Percentiles rank a stretch among this genome's conserved stretches.
phyloP scores from a whole-genome alignment of 2,888 invertebrate genomes.

The Apotomis turbidana region DNA sequence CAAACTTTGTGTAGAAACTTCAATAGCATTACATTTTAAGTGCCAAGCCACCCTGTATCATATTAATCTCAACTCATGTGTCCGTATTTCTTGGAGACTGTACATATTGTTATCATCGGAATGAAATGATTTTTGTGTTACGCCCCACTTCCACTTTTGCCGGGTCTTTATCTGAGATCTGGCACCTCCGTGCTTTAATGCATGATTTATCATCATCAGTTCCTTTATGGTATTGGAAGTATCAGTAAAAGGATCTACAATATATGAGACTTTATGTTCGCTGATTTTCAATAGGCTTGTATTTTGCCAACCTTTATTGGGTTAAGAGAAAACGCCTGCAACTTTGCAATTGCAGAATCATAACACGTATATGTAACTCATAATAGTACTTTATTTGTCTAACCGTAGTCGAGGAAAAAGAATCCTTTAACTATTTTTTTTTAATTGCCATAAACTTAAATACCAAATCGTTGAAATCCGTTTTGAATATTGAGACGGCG shows the following conservation, averaged over 20 bases:
- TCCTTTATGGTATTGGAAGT: conserved; percentile 11
- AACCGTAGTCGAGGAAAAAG: no score
- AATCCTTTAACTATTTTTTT: no score
- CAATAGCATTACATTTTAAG: background rate
- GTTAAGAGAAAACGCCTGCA: no score
- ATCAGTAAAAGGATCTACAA: conserved; percentile 15
- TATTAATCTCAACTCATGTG: background rate
- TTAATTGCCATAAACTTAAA: no score
- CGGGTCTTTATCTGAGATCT: conserved; percentile 39
- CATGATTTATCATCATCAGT: conserved; percentile 34
- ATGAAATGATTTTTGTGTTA: conserved; percentile 48
- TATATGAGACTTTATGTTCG: background rate
- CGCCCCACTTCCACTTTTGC: conserved; percentile 48
- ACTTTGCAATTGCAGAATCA: no score
- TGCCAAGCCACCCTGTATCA: background rate
- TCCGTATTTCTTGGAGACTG: conserved; percentile 36
- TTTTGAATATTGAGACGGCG: no score
- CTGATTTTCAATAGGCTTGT: background rate
- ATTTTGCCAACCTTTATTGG: no score
- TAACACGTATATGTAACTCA: no score
- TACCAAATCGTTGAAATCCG: no score
- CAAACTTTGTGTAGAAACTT: no score
- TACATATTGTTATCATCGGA: conserved; percentile 51
- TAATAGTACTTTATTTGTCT: no score
- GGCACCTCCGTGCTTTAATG: conserved; percentile 33